Percentiles rank a stretch among this genome's conserved stretches.
These are phyloP conservation scores for Nemurella pictetii DNA, from an alignment of 2,888 invertebrate species.

Conservation along the genomic window DNA sequence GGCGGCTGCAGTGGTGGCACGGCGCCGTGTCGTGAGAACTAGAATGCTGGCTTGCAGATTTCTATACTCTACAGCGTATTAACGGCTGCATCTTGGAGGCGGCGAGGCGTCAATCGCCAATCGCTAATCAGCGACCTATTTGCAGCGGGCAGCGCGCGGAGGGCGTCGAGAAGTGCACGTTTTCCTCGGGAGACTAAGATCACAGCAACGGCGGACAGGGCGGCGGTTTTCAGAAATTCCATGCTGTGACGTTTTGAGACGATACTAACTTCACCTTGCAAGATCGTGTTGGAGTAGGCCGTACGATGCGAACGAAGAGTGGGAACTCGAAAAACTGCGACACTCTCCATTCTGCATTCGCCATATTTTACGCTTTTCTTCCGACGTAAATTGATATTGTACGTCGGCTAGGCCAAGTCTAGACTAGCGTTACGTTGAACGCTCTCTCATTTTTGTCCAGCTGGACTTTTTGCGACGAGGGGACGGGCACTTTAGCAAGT, in stretches of 20 bases:
- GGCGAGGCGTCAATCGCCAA: too few species aligned
- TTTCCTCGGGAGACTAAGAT: not conserved
- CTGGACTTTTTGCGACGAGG: not conserved
- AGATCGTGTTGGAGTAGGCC: too few species aligned
- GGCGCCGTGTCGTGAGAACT: conserved; percentile 20
- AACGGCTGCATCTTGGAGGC: not conserved
- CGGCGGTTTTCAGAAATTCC: too few species aligned
- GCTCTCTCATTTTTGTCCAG: not conserved
- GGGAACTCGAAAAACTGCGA: too few species aligned
- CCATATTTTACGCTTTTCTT: not conserved
- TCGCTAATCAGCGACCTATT: conserved; percentile 14
- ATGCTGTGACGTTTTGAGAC: too few species aligned
- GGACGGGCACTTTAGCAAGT: not conserved
- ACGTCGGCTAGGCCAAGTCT: not conserved
- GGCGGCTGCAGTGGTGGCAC: not conserved
- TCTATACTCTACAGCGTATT: not conserved
- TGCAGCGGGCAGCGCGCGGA: not conserved
- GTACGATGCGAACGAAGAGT: too few species aligned
- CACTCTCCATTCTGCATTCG: not conserved
- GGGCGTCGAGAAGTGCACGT: not conserved
- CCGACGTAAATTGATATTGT: not conserved
- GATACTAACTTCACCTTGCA: too few species aligned
- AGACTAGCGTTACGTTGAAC: not conserved
- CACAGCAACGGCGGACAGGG: not conserved
- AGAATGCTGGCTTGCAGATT: not conserved